These are phyloP conservation scores for Bimastos eiseni DNA, from an alignment of 2,888 invertebrate species.

Conservation along the genomic window DNA sequence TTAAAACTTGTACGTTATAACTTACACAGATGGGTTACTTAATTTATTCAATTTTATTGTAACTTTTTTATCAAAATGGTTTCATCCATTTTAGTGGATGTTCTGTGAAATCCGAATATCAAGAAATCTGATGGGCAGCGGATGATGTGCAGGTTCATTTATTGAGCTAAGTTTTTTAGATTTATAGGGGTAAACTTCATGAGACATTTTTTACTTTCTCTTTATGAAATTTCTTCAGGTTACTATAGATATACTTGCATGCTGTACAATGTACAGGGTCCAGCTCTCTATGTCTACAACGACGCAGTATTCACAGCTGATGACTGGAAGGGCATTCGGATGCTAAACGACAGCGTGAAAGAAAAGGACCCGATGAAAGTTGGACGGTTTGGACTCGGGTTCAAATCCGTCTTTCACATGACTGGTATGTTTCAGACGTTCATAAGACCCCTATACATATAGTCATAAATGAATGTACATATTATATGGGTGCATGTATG, in stretches of 20 bases:
- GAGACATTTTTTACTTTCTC: not conserved
- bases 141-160: too few species aligned
- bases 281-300: slow-evolving; percentile 54
- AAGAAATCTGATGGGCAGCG: too few species aligned
- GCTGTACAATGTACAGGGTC: slow-evolving; percentile 46
- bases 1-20: too few species aligned
- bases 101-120: too few species aligned
- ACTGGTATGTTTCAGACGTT: slow-evolving; percentile 46
- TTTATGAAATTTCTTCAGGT: not conserved
- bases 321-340: slow-evolving; percentile 52
- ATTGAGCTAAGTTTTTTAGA: too few species aligned
- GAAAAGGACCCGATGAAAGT: slow-evolving; percentile 48
- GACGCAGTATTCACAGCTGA: slow-evolving; percentile 49
- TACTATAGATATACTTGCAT: not conserved
- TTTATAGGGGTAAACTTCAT: too few species aligned
- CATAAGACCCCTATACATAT: too few species aligned
- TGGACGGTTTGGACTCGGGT: slow-evolving; percentile 56
- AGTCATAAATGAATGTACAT: not conserved
- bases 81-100: too few species aligned
- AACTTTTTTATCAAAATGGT: too few species aligned
- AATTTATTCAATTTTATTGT: too few species aligned
- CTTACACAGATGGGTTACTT: too few species aligned
- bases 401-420: slow-evolving; percentile 59
- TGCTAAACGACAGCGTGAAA: slow-evolving; percentile 52
- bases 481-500: not conserved